These are phyloP conservation scores for Polydrusus cervinus DNA, from an alignment of 2,888 invertebrate genomes.

Conservation along the genomic window DNA sequence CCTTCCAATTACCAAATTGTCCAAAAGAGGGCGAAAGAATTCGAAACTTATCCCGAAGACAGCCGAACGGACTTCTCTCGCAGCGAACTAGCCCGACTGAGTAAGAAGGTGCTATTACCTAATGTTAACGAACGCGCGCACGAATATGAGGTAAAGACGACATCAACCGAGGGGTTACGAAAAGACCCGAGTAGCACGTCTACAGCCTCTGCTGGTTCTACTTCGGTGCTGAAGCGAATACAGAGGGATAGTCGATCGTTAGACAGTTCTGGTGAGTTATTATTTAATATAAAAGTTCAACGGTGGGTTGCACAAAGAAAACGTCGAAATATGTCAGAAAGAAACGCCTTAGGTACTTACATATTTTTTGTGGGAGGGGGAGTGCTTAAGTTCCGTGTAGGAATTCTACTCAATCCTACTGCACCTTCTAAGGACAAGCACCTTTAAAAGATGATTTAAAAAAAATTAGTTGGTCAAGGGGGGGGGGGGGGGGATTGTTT, in stretches of 20 bases:
- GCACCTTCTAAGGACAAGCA: no score
- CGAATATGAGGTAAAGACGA: constrained; percentile 80
- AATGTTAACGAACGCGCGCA: constrained; percentile 83
- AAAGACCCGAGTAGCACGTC: constrained; percentile 64
- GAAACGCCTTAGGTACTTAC: no score
- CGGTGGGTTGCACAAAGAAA: no score
- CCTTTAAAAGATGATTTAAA: no score
- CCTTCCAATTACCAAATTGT: constrained; percentile 78
- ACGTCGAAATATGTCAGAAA: no score
- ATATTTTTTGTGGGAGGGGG: no score
- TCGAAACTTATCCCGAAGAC: constrained; percentile 79
- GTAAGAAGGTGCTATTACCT: constrained; percentile 80
- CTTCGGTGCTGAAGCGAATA: constrained; percentile 63
- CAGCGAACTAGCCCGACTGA: constrained; percentile 78
- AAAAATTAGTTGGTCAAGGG: no score
- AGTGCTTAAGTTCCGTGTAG: no score
- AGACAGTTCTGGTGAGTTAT: constrained; percentile 72
- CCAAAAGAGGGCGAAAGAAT: constrained; percentile 82
- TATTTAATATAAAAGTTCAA: no score
- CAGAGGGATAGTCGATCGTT: constrained; percentile 74
- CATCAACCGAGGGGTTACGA: constrained; percentile 63
- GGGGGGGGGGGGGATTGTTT: no score
- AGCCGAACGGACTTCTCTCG: constrained; percentile 80
- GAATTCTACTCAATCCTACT: no score
- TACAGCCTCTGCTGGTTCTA: constrained; percentile 56